A percentile compares a stretch with the other conserved stretches of the same genome.
phyloP scores from a whole-genome alignment of 2,113 vertebrate genomes.

The Pygoscelis adeliae region DNA sequence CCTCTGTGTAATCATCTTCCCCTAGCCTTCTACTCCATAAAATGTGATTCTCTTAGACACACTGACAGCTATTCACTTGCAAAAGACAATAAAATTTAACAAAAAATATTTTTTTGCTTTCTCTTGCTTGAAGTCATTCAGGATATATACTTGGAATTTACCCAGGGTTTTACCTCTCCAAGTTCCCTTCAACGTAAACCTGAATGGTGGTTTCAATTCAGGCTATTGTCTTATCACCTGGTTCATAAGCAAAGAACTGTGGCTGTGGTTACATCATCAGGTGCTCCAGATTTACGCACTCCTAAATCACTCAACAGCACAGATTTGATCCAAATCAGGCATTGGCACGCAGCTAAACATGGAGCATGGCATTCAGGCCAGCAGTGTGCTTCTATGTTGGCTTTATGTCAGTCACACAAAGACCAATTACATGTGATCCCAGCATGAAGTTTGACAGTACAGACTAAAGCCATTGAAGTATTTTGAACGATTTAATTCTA shows the following conservation, averaged over 20 bases:
- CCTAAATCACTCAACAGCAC: neutral
- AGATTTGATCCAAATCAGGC: neutral
- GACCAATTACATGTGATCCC: neutral
- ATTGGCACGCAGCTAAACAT: fast-evolving
- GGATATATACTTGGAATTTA: neutral
- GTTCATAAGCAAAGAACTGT: neutral
- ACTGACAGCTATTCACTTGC: neutral
- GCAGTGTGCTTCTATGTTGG: neutral
- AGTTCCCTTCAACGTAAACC: neutral
- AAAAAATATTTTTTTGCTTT: neutral
- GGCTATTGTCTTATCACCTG: neutral
- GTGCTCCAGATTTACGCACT: neutral
- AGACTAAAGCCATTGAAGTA: neutral
- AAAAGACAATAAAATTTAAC: neutral
- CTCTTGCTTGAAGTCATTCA: neutral
- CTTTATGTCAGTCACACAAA: neutral
- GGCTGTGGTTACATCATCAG: neutral
- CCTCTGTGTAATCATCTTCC: fast-evolving
- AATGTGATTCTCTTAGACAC: neutral
- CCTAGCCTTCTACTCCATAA: neutral
- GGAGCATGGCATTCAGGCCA: neutral
- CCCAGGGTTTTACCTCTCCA: neutral
- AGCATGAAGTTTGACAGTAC: neutral
- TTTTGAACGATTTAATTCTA: neutral
- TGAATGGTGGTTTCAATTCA: neutral